Base-by-base conservation (phyloP, 2,888 invertebrate species). In the Lycaena phlaeas region DNA sequence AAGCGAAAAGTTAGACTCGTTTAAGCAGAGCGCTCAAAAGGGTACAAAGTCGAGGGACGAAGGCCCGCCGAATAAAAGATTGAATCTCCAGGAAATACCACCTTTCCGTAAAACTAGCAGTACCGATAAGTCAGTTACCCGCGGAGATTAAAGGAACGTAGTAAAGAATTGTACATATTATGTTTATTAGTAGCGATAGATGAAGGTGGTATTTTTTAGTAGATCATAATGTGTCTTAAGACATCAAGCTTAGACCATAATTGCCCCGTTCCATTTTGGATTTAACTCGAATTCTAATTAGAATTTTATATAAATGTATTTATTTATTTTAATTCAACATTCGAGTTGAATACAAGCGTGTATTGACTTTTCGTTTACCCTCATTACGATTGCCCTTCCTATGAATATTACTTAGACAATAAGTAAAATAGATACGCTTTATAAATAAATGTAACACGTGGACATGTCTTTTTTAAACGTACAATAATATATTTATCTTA, bases 51-150 rank as follows among this genome's bases (percentile, higher is more conserved):
- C 72, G 18, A 85, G 72, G 56, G 85, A 85, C 68, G 84, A 88
- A 63, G 77, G 87, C 59, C 76, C 89, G 62, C 84, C 88, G 52
- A 65, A 86, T 71, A 76, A 86, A 74, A 81, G 62, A 61, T 46
- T 79, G 43, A 85, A 82, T 53, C 66, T 84, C 51, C 87, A 73
- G 82, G 87, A 77, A 76, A 85, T 79, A 77, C 86, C 76, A 64
- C 86, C 81, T 36, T 86, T 82, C 50, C 76, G 68, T 46, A 84
- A 68, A 59, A 64, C 49, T 49, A 68, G 50, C 44, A 61, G 50
- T 50, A 68, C 65, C 40, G 75, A 73, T 28, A 78, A 68, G 53
- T 40, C 62, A 39, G 45, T 60, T 38, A 44, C 53, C 36, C 62
- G 61, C 42, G 50, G 58, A 42, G 57, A 58, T 25, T 64, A 11